Evolutionary conservation across 1,140 invertebrate species (phyloP).

Genomic region (Leptopilina boulardi): DNA sequence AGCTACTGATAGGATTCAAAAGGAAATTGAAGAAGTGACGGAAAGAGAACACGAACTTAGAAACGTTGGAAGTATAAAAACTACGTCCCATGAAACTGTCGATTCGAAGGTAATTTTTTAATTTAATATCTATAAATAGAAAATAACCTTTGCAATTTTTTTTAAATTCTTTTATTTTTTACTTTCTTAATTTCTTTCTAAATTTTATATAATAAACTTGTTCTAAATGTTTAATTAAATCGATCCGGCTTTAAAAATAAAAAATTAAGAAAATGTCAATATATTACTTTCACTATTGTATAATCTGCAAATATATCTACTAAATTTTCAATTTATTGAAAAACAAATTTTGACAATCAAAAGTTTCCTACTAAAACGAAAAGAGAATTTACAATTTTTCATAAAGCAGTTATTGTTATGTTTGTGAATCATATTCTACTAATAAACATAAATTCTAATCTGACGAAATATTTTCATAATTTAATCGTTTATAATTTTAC

Average conservation of each 20-base stretch:
- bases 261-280: background rate
- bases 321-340: no score
- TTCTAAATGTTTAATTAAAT: background rate
- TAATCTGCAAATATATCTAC: no score
- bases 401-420: no score
- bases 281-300: no score
- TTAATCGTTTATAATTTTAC: background rate
- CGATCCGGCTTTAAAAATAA: background rate
- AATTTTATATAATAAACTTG: background rate
- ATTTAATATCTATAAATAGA: conserved; percentile 45
- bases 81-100: conserved; percentile 66
- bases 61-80: conserved; percentile 76
- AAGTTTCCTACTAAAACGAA: no score
- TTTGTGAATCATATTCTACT: background rate
- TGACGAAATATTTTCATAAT: conserved; percentile 14
- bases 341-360: no score
- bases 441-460: background rate
- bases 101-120: conserved; percentile 63
- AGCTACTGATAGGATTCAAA: conserved; percentile 79
- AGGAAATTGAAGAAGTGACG: conserved; percentile 83
- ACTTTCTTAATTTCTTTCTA: background rate
- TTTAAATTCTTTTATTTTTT: background rate
- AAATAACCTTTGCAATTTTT: background rate
- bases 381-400: background rate
- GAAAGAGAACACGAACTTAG: conserved; percentile 82